Evolutionary conservation across 2,797 vertebrate genomes (phyloP), one percentile per base, ranked within the genome.

Genomic region (Menidia menidia): DNA sequence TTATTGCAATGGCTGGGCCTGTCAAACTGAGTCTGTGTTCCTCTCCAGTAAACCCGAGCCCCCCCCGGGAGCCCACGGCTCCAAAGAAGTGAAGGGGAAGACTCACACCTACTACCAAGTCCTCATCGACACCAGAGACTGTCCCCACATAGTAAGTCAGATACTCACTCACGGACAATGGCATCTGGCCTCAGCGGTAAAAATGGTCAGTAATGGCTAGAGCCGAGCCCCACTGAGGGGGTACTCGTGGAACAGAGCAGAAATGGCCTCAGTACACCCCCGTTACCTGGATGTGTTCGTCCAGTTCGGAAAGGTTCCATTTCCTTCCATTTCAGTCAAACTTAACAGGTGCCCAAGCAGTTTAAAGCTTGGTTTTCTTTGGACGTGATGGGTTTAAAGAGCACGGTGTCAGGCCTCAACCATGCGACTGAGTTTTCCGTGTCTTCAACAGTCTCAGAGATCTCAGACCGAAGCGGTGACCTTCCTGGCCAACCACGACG

Each of bases 401-500:
- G 5, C 1, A 11, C 13, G 0, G 16, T 25, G 18, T 25, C 8
- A 39, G 9, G 35, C 3, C 52, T 57, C 18, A 42, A n/a, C 35
- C 48, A 11, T 51, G 47, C 67, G 25, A 82, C 59, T 57, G 33
- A 7, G 35, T 85, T 66, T 73, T 18, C 81, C 18, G 61, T 79
- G 47, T 82, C 48, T 77, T 68, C 54, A 75, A 80, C 90, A 98
- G 97, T 98, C 97, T 66, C 97, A 98, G 93, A 94, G 98, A 65
- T 98, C 98, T n/a, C 98, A 99, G 92, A 99, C 98, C 0, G 98
- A 99, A 88, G 98, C 97, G 0, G 98, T 99, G 90, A 99, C 98
- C 1, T 99, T 99, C 87, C 90, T 99, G 90, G 97, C 98, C 33
- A 99, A 98, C 83, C 98, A 99, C 0, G 98, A 99, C 13, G 98